Conservation (phyloP, 2,888 invertebrate species). For the Noctua fimbriata region DNA sequence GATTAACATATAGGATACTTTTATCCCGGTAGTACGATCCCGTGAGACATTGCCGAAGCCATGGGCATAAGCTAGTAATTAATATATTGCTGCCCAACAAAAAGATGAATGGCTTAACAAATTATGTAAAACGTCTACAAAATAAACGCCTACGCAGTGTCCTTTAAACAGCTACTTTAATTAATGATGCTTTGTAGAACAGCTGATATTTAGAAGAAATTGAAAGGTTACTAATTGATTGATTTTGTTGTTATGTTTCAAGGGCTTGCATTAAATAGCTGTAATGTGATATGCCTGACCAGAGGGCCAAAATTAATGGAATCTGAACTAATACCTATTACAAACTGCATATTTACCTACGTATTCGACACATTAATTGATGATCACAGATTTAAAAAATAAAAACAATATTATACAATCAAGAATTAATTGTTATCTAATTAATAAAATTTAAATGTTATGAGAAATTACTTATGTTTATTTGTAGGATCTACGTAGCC, state of each 20-base stretch:
- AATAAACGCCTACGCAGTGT: constrained; percentile 45
- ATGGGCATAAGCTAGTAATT: background rate
- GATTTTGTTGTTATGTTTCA: constrained; percentile 24
- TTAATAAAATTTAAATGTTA: background rate
- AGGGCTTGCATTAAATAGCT: constrained; percentile 18
- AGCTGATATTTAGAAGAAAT: constrained; percentile 15
- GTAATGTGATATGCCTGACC: constrained; percentile 14
- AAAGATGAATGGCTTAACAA: constrained; percentile 37
- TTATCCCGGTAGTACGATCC: no score
- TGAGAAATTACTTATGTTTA: background rate
- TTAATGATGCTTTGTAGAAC: constrained; percentile 41
- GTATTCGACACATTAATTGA: background rate
- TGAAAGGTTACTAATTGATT: constrained; percentile 35
- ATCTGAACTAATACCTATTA: background rate
- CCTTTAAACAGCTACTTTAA: constrained; percentile 43
- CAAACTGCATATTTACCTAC: background rate
- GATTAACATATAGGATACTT: no score
- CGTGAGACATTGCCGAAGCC: no score
- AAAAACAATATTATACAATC: background rate
- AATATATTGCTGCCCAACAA: constrained; percentile 27
- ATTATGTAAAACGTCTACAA: constrained; percentile 42
- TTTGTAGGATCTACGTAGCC: constrained; percentile 6
- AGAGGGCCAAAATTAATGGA: background rate
- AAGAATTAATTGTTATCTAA: background rate
- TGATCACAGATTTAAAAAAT: background rate